Evolutionary conservation across 2,797 vertebrate species (phyloP), one percentile per base, ranked within the genome.

Genomic region (Xenentodon cancila): DNA sequence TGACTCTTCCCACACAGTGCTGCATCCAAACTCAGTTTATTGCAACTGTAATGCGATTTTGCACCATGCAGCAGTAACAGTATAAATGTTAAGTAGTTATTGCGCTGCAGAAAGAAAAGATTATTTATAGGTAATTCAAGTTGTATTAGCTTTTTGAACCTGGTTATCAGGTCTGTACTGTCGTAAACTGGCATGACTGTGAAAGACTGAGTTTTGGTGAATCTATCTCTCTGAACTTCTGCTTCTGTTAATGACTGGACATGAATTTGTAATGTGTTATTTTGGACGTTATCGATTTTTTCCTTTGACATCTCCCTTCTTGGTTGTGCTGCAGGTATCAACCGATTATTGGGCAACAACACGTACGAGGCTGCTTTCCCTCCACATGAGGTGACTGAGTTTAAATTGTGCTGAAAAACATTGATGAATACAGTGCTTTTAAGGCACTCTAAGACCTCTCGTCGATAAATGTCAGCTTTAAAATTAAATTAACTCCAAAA

Each of bases 331-430:
- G 66, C 21, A 99, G 98, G 98, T 84, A 97, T 99, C 79, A 97
- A 95, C 79, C 96, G 97, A 45, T 89, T 99, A 68, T 90, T 99
- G 80, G 95, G 91, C 81, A 99, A 99, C 81, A 94, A 92, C 71
- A 97, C 98, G 0, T 99, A 99, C 16, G 97, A 99, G 84, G 97
- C 98, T 72, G 97, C 98, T 1, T 99, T 99, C 86, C 98, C 97
- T 58, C 98, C 96, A 18, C 98, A 99, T 69, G 97, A 99, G 96
- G 97, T 99, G 92, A 86, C 61, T 13, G 15, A 30, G 43, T 27
- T 55, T 17, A 17, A n/a, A 49, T 58, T 67, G 20, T 44, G 25
- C 18, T 54, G 2, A 64, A 64, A 66, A 59, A 13, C 60, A 62
- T 13, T 8, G 9, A 9, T 11, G 12, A 15, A 44, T 8, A 27